Percentiles rank a stretch among this genome's conserved stretches.
Evolutionary conservation across 2,888 invertebrate species (phyloP).

Genomic region (Phania funesta): DNA sequence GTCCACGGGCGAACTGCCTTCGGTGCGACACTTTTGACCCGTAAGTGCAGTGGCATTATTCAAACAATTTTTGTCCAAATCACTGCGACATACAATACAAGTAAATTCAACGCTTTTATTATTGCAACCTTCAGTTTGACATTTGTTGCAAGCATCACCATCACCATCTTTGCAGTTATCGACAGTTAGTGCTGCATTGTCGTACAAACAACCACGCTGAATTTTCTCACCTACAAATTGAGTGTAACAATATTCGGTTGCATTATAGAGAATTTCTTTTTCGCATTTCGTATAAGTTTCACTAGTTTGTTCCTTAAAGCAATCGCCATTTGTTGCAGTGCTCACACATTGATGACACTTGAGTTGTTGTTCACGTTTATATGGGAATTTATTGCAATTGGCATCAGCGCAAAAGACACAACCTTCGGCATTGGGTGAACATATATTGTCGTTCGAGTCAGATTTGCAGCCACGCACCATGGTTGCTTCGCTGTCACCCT

Average conservation of each 20-base stretch:
- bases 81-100: conserved; percentile 72
- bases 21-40: conserved; percentile 60
- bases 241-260: conserved; percentile 68
- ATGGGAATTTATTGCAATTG: conserved; percentile 69
- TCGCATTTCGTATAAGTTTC: conserved; percentile 62
- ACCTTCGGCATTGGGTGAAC: conserved; percentile 51
- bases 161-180: conserved; percentile 38
- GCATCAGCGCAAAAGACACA: conserved; percentile 67
- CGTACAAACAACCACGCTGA: conserved; percentile 69
- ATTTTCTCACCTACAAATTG: conserved; percentile 37
- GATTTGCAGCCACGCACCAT: conserved; percentile 73
- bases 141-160: conserved; percentile 57
- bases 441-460: conserved; percentile 62
- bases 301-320: conserved; percentile 58
- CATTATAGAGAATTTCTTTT: conserved; percentile 64
- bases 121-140: conserved; percentile 69
- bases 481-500: conserved; percentile 47
- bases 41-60: conserved; percentile 6
- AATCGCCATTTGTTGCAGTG: conserved; percentile 27
- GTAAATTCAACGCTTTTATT: conserved; percentile 47
- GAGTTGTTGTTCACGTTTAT: conserved; percentile 39
- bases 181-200: conserved; percentile 33
- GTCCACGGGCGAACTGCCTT: neutral
- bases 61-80: conserved; percentile 34
- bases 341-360: conserved; percentile 69